Conservation (phyloP, 2,113 vertebrate genomes). For the Zootoca vivipara region DNA sequence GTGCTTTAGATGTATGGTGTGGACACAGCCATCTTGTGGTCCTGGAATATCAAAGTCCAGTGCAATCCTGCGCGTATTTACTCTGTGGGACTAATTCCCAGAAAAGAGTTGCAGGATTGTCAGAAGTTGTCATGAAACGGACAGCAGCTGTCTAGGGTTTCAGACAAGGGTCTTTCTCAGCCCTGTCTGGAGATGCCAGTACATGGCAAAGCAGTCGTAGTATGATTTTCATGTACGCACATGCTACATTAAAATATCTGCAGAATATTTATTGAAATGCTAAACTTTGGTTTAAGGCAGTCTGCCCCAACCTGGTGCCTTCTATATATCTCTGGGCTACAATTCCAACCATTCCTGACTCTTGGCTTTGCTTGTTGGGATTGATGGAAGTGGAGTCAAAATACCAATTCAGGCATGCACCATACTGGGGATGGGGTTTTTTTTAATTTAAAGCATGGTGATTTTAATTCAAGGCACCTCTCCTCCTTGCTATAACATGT, state of each 20-base stretch:
- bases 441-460: not conserved
- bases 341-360: too few species aligned
- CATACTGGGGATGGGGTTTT: not conserved
- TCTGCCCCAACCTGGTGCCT: too few species aligned
- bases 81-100: not conserved
- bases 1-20: too few species aligned
- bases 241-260: not conserved
- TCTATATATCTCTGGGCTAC: too few species aligned
- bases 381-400: not conserved
- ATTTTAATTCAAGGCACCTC: not conserved
- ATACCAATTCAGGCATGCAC: not conserved
- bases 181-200: not conserved
- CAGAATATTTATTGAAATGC: too few species aligned
- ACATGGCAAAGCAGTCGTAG: not conserved
- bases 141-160: not conserved
- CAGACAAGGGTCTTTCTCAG: not conserved
- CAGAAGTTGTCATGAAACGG: not conserved
- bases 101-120: not conserved
- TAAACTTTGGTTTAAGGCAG: not conserved
- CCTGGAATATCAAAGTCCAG: not conserved
- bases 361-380: too few species aligned
- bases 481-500: not conserved
- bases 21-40: not conserved
- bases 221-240: not conserved
- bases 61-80: not conserved